Base-by-base conservation (phyloP, 2,888 invertebrate species). In the Dioctria rufipes region DNA sequence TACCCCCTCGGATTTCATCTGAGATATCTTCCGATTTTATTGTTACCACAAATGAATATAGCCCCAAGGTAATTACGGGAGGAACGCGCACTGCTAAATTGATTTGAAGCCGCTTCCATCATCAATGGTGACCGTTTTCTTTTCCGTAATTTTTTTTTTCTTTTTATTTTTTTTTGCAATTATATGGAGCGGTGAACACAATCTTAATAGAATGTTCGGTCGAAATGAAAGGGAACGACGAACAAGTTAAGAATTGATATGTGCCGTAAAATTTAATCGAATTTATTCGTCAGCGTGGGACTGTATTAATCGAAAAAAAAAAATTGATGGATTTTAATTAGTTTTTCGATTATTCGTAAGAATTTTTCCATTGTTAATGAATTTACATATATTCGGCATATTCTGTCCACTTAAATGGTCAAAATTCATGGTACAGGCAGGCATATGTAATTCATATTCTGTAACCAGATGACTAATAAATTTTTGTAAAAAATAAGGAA, bases 41-140 rank as follows among this genome's bases (percentile, higher is more conserved):
- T 54, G 54, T 54, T 54, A n/a, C 54, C 54, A 54, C 54, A 54
- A 54, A 54, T 54, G 54, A 54, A 54, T 54, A 54, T 54, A 4
- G 54, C 54, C 54, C 11, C 54, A 8, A 54, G 54, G 54, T 54
- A 54, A 54, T n/a, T 54, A n/a, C 54, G 11, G 54, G 3, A 54
- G 54, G 54, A 54, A 54, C 8, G 25, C 54, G 54, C 54, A 54
- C 3, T n/a, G 11, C n/a, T 54, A 54, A 54, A 54, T 54, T 54
- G 54, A 54, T 54, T 54, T 54, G 54, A 54, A n/a, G 54, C 54
- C 54, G 54, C 54, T 54, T 4, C 4, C 6, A 4, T 54, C 11
- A 54, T 54, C 54, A 8, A n/a, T 11, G 54, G 54, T n/a, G 4
- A n/a, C 25, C 25, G 25, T 25, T 25, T 25, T 25, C 25, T 25